Evolutionary conservation across 2,113 vertebrate species (phyloP), one percentile per base, ranked within the genome.

Genomic region (Alectura lathami): DNA sequence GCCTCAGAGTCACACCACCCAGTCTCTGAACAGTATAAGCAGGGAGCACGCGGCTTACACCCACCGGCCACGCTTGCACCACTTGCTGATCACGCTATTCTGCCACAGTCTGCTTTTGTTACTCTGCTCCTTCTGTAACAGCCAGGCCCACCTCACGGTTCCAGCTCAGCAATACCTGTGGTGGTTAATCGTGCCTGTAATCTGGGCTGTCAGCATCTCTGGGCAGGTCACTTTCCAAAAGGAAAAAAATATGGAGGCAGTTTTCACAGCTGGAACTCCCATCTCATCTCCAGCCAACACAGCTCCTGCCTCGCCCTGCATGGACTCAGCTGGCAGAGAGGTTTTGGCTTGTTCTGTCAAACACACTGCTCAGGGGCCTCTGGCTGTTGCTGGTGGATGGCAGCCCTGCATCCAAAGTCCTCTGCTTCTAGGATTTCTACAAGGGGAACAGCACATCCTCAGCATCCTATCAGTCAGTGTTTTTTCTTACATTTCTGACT

Each of bases 251-350:
- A 45, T 3, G 30, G 79, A 89, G 75, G 63, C 64, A 82, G 67
- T 72, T 91, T 81, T 32, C 91, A 82, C 56, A 90, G 91, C 64
- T 83, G 72, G 38, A 94, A 85, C 42, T 91, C 60, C 78, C 70
- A 80, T 57, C 66, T 80, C 93, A 84, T 30, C 83, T 48, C 56
- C 36, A 76, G 91, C 64, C 88, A 76, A 48, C 8, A 40, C 26
- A 79, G 89, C 27, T 93, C 75, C 86, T 88, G 74, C 91, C 91
- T 89, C 70, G 9, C 56, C 72, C 86, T 78, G 1, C 6, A 0
- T 7, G 29, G 57, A 40, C 66, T 63, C 70, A 63, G 83, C 63
- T 70, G 88, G 76, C 85, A 83, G 66, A 83, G 83, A 50, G 86
- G 36, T 20, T 92, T 67, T 67, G 59, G 26, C 63, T 84, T 10